Percentiles rank a stretch among this genome's conserved stretches.
phyloP scores from a whole-genome alignment of 2,888 invertebrate genomes.

The Amphipyra tragopoginis region DNA sequence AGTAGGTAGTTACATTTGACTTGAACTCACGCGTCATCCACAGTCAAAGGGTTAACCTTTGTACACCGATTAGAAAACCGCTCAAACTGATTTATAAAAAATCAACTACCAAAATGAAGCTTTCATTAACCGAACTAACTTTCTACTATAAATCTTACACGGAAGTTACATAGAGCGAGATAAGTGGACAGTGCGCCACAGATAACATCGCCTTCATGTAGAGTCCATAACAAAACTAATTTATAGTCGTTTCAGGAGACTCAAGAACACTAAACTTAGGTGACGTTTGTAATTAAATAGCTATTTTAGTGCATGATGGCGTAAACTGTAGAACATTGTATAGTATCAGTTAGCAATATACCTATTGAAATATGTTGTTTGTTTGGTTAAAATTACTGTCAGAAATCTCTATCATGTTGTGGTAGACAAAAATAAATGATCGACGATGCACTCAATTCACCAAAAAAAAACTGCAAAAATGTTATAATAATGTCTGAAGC shows the following conservation, averaged over 20 bases:
- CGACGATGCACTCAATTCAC: neutral
- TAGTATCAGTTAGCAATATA: neutral
- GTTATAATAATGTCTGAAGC: neutral
- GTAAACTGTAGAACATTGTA: slow-evolving; percentile 1
- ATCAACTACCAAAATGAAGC: slow-evolving; percentile 50
- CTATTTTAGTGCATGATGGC: slow-evolving; percentile 22
- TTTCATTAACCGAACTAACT: slow-evolving; percentile 55
- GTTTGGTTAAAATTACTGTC: neutral
- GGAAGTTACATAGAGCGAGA: slow-evolving; percentile 56
- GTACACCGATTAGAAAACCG: slow-evolving; percentile 49
- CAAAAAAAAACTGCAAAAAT: neutral
- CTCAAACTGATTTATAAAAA: slow-evolving; percentile 43
- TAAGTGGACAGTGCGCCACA: slow-evolving; percentile 52
- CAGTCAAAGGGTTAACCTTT: slow-evolving; percentile 55
- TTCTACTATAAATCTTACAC: slow-evolving; percentile 57
- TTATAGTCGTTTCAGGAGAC: slow-evolving; percentile 41
- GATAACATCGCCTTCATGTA: slow-evolving; percentile 54
- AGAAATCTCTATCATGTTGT: slow-evolving; percentile 11
- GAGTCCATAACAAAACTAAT: slow-evolving; percentile 51
- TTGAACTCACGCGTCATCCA: slow-evolving; percentile 38
- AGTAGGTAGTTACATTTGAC: slow-evolving; percentile 19
- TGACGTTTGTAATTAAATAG: slow-evolving; percentile 43
- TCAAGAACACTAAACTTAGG: slow-evolving; percentile 35
- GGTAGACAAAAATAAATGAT: neutral
- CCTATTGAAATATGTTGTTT: neutral